Conservation (phyloP, 2,888 invertebrate genomes). For the Trissoscelio sp. region DNA sequence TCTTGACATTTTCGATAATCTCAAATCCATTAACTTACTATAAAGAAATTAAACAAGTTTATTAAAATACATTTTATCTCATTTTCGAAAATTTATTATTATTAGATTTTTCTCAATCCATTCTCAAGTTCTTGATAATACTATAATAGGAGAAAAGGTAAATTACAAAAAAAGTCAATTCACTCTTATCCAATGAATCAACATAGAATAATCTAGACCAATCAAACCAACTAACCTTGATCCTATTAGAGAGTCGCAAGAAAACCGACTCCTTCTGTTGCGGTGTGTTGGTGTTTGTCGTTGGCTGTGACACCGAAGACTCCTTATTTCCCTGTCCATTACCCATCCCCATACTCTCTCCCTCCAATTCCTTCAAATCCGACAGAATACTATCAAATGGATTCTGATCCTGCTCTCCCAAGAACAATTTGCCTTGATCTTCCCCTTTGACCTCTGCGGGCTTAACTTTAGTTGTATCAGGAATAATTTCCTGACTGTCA, state of each 20-base stretch:
- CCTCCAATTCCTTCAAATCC: constrained; percentile 81
- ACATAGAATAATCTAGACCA: background rate
- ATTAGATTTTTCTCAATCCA: no score
- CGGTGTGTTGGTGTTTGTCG: constrained; percentile 76
- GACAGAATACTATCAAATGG: constrained; percentile 80
- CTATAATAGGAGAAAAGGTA: no score
- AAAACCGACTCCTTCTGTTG: constrained; percentile 97
- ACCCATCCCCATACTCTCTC: constrained; percentile 68
- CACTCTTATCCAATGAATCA: background rate
- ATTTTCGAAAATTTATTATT: no score
- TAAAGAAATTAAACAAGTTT: no score
- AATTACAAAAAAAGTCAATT: no score
- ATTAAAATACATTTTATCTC: no score
- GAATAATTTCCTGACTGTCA: constrained; percentile 18
- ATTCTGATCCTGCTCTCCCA: constrained; percentile 76
- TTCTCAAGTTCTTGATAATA: no score
- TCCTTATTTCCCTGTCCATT: constrained; percentile 81
- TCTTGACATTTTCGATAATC: no score
- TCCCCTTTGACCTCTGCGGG: constrained; percentile 39
- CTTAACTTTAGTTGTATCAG: constrained; percentile 19
- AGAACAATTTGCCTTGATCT: constrained; percentile 55
- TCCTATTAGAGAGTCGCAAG: constrained; percentile 96
- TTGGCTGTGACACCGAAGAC: constrained; percentile 80
- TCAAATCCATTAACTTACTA: no score
- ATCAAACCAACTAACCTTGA: constrained; percentile 88